A percentile compares a stretch with the other conserved stretches of the same genome.
phyloP scores from a whole-genome alignment of 2,888 invertebrate species.

The Apamea monoglypha region DNA sequence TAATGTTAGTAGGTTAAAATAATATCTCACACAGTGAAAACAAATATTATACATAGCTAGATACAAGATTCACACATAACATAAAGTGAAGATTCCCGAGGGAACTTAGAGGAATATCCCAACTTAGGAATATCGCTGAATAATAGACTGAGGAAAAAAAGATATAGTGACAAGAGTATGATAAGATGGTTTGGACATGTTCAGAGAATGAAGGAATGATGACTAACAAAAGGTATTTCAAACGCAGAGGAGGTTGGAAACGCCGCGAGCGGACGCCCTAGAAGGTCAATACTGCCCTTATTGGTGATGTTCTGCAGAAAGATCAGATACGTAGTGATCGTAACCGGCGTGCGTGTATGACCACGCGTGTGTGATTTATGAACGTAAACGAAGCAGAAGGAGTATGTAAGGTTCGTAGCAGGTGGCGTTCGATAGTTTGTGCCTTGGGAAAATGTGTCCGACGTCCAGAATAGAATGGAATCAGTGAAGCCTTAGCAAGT shows the following conservation, averaged over 20 bases:
- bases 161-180: neutral
- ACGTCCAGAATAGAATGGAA: neutral
- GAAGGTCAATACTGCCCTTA: neutral
- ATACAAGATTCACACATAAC: neutral
- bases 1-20: neutral
- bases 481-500: neutral
- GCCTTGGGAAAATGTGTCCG: neutral
- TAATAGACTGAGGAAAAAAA: neutral
- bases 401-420: neutral
- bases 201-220: neutral
- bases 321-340: neutral
- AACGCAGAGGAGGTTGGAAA: neutral
- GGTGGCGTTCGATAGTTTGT: neutral
- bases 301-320: neutral
- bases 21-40: neutral
- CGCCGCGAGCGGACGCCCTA: neutral
- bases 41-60: neutral
- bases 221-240: neutral
- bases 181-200: neutral
- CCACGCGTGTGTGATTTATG: too few relatives aligned
- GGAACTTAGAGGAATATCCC: neutral
- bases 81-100: neutral
- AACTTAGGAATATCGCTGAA: neutral
- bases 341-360: neutral
- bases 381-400: neutral